These are phyloP conservation scores for Dromius quadrimaculatus DNA, from an alignment of 2,888 invertebrate species.

Conservation along the genomic window DNA sequence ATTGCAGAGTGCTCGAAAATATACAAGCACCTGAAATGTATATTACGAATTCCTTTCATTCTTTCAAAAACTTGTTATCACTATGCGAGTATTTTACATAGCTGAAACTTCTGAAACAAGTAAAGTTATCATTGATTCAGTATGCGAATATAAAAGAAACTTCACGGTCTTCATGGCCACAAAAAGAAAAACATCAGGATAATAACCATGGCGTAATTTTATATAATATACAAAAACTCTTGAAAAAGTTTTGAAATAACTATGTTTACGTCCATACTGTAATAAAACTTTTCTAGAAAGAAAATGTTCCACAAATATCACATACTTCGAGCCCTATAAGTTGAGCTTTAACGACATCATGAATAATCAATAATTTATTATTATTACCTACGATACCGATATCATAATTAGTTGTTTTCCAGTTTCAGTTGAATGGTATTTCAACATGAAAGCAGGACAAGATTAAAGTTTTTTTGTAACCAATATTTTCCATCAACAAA, in stretches of 20 bases:
- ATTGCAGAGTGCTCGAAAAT: conserved; percentile 20
- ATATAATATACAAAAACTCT: conserved; percentile 17
- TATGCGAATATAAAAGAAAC: conserved; percentile 28
- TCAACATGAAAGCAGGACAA: too few relatives aligned
- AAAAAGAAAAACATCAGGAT: conserved; percentile 28
- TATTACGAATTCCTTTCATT: conserved; percentile 36
- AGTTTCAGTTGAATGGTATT: too few relatives aligned
- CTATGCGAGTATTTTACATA: conserved; percentile 38
- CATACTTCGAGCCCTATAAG: too few relatives aligned
- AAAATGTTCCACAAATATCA: too few relatives aligned
- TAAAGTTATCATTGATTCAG: conserved; percentile 28
- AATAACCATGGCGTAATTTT: conserved; percentile 27
- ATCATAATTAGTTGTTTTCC: too few relatives aligned
- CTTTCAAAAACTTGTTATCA: conserved; percentile 40
- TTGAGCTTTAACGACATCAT: too few relatives aligned
- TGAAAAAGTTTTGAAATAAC: conserved; percentile 23
- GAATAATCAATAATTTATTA: too few relatives aligned
- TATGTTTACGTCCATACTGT: conserved; percentile 26
- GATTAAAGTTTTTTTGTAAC: too few relatives aligned
- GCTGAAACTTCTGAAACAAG: conserved; percentile 35
- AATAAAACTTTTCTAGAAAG: too few relatives aligned
- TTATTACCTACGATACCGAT: too few relatives aligned
- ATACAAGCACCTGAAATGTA: conserved; percentile 34
- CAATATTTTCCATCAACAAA: too few relatives aligned
- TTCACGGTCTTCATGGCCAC: conserved; percentile 14